These are phyloP conservation scores for Ostrea denselamellosa DNA, from an alignment of 1,140 invertebrate genomes.

Conservation along the genomic window DNA sequence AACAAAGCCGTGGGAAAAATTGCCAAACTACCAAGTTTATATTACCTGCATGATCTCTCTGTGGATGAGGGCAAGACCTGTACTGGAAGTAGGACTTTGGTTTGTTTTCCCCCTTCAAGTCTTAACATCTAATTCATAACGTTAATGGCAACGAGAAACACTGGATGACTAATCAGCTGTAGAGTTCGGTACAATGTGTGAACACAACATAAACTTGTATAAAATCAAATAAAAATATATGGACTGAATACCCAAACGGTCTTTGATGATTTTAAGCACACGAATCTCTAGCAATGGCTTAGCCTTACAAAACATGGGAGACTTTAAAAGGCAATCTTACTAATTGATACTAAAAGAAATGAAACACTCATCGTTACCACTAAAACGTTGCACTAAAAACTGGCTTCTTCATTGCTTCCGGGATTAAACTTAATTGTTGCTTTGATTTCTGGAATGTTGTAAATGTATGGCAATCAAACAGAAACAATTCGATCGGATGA, in stretches of 20 bases:
- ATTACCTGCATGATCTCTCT: too few relatives aligned
- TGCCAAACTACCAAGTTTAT: too few relatives aligned
- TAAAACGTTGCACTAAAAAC: background rate
- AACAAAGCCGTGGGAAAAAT: too few relatives aligned
- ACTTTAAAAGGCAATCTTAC: slow-evolving; percentile 32
- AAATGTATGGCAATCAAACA: slow-evolving; percentile 16
- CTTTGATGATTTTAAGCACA: slow-evolving; percentile 13
- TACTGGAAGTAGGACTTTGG: too few relatives aligned
- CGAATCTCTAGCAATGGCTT: background rate
- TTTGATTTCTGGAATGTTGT: slow-evolving; percentile 18
- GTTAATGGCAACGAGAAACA: background rate
- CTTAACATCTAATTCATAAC: background rate
- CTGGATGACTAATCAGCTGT: background rate
- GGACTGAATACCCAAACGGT: background rate
- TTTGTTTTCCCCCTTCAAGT: too few relatives aligned
- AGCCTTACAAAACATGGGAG: slow-evolving; percentile 12
- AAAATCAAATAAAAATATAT: background rate
- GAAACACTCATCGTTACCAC: slow-evolving; percentile 27
- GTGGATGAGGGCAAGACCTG: too few relatives aligned
- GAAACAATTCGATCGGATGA: slow-evolving; percentile 23
- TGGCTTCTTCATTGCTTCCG: slow-evolving; percentile 31
- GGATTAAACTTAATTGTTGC: slow-evolving; percentile 25
- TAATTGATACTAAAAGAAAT: slow-evolving; percentile 37
- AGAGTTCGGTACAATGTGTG: background rate
- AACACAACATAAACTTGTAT: background rate